These are phyloP conservation scores for Unio pictorum DNA, from an alignment of 2,888 invertebrate species.

Conservation along the genomic window DNA sequence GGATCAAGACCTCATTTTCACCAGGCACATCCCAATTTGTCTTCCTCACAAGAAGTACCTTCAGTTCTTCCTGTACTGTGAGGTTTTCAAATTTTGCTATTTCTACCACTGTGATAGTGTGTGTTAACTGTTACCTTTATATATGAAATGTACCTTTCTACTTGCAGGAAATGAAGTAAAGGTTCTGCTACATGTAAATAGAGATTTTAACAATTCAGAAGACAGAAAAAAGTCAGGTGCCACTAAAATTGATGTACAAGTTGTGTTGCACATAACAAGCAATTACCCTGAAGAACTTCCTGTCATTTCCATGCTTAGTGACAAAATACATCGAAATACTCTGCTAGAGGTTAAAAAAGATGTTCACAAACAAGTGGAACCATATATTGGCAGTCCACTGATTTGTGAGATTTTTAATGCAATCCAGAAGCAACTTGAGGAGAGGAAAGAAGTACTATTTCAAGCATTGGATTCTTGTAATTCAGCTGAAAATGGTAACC, in stretches of 20 bases:
- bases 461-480: not conserved
- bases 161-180: constrained; percentile 1
- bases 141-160: not conserved
- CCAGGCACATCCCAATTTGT: no score
- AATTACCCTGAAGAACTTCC: constrained; percentile 31
- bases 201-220: constrained; percentile 3
- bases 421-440: constrained; percentile 27
- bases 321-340: constrained; percentile 12
- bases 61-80: no score
- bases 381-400: constrained; percentile 39
- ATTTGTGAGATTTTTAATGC: constrained; percentile 31
- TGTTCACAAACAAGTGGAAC: constrained; percentile 10
- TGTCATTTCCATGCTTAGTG: constrained; percentile 27
- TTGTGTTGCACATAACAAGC: constrained; percentile 15
- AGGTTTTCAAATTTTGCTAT: no score
- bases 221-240: not conserved
- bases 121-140: not conserved
- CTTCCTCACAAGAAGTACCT: no score
- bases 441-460: constrained; percentile 7
- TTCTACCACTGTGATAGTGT: no score
- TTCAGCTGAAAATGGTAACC: not conserved
- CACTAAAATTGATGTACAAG: constrained; percentile 6
- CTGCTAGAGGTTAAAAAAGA: constrained; percentile 18
- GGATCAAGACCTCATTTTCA: no score
- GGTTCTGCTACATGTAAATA: constrained; percentile 1